Percentiles rank a stretch among this genome's conserved stretches.
Evolutionary conservation across 2,888 invertebrate genomes (phyloP).

Genomic region (Drosophila rubida): DNA sequence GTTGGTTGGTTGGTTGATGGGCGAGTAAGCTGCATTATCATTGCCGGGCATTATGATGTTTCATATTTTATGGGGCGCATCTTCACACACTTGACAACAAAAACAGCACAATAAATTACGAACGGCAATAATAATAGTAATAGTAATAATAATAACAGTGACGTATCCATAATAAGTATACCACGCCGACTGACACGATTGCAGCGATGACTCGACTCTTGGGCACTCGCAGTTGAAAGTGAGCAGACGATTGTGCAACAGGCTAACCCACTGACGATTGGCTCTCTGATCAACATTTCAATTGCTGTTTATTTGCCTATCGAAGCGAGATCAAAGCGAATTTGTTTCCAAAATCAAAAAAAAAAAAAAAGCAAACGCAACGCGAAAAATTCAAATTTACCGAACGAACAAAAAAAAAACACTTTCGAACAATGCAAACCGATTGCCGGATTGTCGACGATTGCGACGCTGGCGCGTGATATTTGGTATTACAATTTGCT

Average conservation of each 20-base stretch:
- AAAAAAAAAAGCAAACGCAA: constrained; percentile 1
- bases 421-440: constrained; percentile 60
- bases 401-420: constrained; percentile 5
- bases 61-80: constrained; percentile 35
- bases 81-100: constrained; percentile 25
- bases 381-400: neutral
- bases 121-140: constrained; percentile 32
- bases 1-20: constrained; percentile 21
- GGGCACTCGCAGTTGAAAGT: neutral
- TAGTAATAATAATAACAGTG: constrained; percentile 39
- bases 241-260: constrained; percentile 32
- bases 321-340: constrained; percentile 46
- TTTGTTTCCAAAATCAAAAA: too few relatives aligned
- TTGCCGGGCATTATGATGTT: constrained; percentile 45
- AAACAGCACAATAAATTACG: constrained; percentile 22
- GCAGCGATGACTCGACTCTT: constrained; percentile 25
- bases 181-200: constrained; percentile 58
- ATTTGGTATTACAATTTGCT: constrained; percentile 20
- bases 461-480: constrained; percentile 54
- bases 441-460: constrained; percentile 44
- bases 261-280: constrained; percentile 27
- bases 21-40: constrained; percentile 52
- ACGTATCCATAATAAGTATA: constrained; percentile 25
- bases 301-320: constrained; percentile 57
- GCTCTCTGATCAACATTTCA: constrained; percentile 58